Evolutionary conservation across 2,797 vertebrate species (phyloP), one percentile per base, ranked within the genome.

Genomic region (Poecile montanus): DNA sequence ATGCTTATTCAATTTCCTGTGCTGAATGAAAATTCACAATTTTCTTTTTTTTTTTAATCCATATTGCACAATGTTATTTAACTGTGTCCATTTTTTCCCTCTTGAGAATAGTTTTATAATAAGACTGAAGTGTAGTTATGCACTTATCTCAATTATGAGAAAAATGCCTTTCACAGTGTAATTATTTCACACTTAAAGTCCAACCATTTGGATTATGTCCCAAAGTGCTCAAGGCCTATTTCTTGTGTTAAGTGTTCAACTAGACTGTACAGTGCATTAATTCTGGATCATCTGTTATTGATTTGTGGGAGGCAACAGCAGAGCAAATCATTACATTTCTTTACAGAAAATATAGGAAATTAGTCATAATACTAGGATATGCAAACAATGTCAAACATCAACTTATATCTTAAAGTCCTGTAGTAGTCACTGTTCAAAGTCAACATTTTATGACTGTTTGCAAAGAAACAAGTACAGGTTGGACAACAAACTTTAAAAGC

Each of bases 151-250:
- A 92, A 60, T 91, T 94, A 91, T 56, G 25, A 89, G 54, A 74
- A 89, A 92, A 94, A 93, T 48, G 80, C 10, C 38, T 94, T 92
- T 94, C 62, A 76, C 25, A 16, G 19, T 61, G 34, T 91, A 88
- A 94, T 96, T 94, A 94, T 93, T 95, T 93, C 56, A 71, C 44
- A 50, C 56, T 93, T 94, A 74, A 91, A 92, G 29, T 94, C 45
- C 45, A 85, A 2, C 40, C 29, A 88, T 51, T 81, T 95, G 48
- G 63, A 77, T 47, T 79, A 65, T 62, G 42, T 93, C 67, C 76
- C 92, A 92, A 95, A 92, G 79, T 45, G 23, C 56, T 92, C 68
- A 70, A 81, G 42, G 88, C 25, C 29, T 88, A 67, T 78, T 56
- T 88, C 48, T 88, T 74, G 11, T 88, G 92, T 92, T 65, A 95